Conservation (phyloP, 92 coral and sea anemone genomes). For the Anthopleura xanthogrammica region DNA sequence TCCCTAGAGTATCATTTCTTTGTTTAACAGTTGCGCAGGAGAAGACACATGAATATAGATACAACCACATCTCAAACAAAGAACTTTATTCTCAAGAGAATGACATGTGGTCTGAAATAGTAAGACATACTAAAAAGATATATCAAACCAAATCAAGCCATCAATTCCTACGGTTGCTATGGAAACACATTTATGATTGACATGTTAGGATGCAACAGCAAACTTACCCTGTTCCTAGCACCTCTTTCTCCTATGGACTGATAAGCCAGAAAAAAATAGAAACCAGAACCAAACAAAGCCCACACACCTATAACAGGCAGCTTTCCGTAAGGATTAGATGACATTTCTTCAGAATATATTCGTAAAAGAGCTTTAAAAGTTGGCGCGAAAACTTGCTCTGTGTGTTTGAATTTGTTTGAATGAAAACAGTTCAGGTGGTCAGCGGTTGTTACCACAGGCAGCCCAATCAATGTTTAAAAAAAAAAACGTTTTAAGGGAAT, state of each 20-base stretch:
- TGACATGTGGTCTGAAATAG: no score
- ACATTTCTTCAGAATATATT: slow-evolving; percentile 11
- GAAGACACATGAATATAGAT: no score
- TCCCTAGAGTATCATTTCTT: no score
- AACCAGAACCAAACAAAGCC: slow-evolving; percentile 70
- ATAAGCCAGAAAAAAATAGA: slow-evolving; percentile 57
- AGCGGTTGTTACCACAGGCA: background rate
- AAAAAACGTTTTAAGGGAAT: no score
- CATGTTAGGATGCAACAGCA: no score
- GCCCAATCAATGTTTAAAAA: no score
- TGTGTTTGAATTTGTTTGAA: background rate
- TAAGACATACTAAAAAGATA: no score
- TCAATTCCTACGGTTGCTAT: background rate
- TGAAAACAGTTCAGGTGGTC: background rate
- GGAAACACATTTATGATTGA: background rate
- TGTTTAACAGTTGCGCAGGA: no score
- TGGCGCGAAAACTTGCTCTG: background rate
- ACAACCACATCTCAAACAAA: no score
- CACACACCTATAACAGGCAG: slow-evolving; percentile 62
- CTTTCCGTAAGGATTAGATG: slow-evolving; percentile 50
- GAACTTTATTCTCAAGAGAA: no score
- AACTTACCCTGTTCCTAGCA: slow-evolving; percentile 47
- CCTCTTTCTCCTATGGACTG: slow-evolving; percentile 69
- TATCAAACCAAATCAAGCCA: no score
- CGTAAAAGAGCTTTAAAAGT: background rate